Evolutionary conservation across 2,797 vertebrate species (phyloP).

Genomic region (Crocidura indochinensis): DNA sequence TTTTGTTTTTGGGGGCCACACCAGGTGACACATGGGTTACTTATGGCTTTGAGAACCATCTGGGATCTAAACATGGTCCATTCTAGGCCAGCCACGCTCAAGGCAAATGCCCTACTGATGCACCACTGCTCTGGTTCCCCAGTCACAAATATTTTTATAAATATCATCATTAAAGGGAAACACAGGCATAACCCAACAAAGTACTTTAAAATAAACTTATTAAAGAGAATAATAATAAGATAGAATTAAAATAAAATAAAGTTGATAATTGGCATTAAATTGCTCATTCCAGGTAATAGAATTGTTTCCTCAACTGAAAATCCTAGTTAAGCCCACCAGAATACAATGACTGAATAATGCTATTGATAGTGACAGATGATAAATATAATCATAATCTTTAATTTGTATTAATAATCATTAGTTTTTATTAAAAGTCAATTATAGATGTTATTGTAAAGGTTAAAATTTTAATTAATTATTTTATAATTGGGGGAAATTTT

Average conservation of each 20-base stretch:
- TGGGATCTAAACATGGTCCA: no score
- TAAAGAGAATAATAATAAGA: conserved; percentile 34
- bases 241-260: neutral
- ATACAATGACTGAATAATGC: neutral
- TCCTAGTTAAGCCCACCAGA: neutral
- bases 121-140: no score
- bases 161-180: conserved; percentile 17
- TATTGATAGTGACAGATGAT: neutral
- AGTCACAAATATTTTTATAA: neutral
- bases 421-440: conserved; percentile 6
- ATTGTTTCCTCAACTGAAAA: conserved; percentile 64
- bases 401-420: neutral
- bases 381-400: neutral
- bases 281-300: neutral
- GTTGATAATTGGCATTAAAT: conserved; percentile 51
- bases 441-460: neutral
- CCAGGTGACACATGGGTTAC: no score
- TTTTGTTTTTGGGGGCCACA: neutral
- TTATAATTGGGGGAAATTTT: neutral
- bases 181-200: conserved; percentile 24
- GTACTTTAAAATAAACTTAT: conserved; percentile 29
- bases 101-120: no score
- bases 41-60: no score
- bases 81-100: no score
- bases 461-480: conserved; percentile 23